These are phyloP conservation scores for Zootoca vivipara DNA, from an alignment of 2,113 vertebrate species.

Conservation along the genomic window DNA sequence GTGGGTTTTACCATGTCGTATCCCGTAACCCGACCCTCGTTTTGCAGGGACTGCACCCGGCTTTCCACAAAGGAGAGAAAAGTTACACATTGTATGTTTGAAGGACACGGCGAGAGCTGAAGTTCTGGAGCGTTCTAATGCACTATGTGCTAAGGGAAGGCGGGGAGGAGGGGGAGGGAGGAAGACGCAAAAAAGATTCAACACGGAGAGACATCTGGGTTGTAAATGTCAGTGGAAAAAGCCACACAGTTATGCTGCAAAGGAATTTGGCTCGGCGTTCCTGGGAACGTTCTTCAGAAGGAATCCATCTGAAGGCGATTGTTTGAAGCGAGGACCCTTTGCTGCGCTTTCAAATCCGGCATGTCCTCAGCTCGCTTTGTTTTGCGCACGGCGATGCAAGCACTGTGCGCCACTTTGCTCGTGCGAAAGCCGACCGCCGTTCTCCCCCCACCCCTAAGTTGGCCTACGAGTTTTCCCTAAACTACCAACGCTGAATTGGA, in stretches of 20 bases:
- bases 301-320: constrained; percentile 8
- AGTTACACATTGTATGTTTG: background rate
- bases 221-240: constrained; percentile 27
- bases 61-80: background rate
- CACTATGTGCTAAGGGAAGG: background rate
- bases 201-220: constrained; percentile 3
- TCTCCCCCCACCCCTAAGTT: background rate
- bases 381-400: background rate
- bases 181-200: background rate
- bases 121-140: background rate
- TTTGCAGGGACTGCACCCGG: background rate
- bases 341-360: background rate
- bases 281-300: constrained; percentile 9
- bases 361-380: background rate
- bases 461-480: background rate
- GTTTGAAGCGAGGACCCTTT: background rate
- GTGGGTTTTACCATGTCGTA: fast-evolving
- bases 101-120: background rate
- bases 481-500: too few relatives aligned
- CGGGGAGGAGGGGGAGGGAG: too few relatives aligned
- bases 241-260: background rate
- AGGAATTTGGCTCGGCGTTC: constrained; percentile 16
- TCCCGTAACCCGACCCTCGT: background rate
- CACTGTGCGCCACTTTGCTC: too few relatives aligned
- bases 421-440: background rate